Evolutionary conservation across 2,888 invertebrate genomes (phyloP), one percentile per base, ranked within the genome.

Genomic region (Cephalotes varians): DNA sequence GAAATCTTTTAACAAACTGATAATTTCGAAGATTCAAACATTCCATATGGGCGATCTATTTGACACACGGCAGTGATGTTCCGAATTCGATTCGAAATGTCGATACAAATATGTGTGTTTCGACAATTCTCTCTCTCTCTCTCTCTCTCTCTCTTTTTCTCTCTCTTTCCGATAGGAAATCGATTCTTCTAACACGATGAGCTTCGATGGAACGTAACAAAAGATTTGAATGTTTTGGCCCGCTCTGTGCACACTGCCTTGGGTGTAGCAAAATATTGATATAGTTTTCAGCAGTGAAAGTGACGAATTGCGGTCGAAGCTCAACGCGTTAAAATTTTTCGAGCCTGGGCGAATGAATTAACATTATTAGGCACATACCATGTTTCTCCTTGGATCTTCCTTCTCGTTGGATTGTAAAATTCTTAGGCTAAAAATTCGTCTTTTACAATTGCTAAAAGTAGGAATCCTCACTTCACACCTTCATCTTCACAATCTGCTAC

Each of bases 351-450:
- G 40, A 67, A 25, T 40, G 44, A 34, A 69, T 82, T 82, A 80
- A 80, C 69, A 82, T 80, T 80, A 69, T 82, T 80, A 82, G 82
- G 82, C 82, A 82, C 82, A 60, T 82, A 69, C 58, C 44, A 67
- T 31, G n/a, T 56, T 58, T 21, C n/a, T 34, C 40, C 18, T 60
- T 37, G n/a, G n/a, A 21, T 49, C 65, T 49, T 74, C 40, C 18
- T 40, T 21, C 28, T 74, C 62, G 9, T 18, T 54, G 18, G 12
- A 31, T n/a, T 34, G 44, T 25, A 79, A 56, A 71, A 28, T 79
- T n/a, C 56, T 71, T 71, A 79, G 77, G 71, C 71, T 79, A 31
- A 58, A 34, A 71, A 71, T 79, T 77, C 44, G 31, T 69, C 40
- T 54, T 67, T 60, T 76, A 64, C n/a, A 34, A 65, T 31, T 40